phyloP scores from a whole-genome alignment of 2,113 vertebrate genomes.

The Paedocypris sp. region DNA sequence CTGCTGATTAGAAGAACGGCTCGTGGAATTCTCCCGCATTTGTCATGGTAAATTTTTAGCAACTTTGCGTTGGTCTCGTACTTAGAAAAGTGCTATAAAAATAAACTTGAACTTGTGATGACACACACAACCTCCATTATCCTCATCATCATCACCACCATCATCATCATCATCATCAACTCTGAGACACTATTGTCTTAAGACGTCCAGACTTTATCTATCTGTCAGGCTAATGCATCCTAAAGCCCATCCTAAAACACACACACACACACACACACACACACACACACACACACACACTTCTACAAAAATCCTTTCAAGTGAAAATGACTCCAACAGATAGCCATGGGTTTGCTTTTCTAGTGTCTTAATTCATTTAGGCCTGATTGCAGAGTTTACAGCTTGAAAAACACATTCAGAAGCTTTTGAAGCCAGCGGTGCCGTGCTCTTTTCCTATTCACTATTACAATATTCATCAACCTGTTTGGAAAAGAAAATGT shows the following conservation, averaged over 20 bases:
- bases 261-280: not conserved
- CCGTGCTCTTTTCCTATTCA: conserved; percentile 24
- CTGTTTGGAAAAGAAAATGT: too few species aligned
- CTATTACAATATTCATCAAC: too few species aligned
- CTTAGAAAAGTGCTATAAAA: too few species aligned
- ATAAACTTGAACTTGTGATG: too few species aligned
- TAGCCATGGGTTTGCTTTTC: conserved; percentile 23
- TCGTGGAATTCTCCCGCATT: too few species aligned
- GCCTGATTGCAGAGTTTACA: conserved; percentile 16
- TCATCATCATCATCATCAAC: conserved; percentile 19
- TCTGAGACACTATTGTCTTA: not conserved
- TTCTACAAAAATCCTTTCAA: not conserved
- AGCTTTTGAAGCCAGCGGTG: conserved; percentile 39
- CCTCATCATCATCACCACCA: too few species aligned
- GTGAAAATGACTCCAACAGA: not conserved
- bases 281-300: not conserved
- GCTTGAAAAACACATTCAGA: conserved; percentile 50
- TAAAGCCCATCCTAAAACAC: conserved; percentile 3
- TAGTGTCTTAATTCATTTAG: conserved; percentile 6
- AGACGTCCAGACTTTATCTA: conserved; percentile 4
- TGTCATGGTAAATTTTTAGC: too few species aligned
- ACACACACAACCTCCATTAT: too few species aligned
- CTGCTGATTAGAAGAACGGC: too few species aligned
- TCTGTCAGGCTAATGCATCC: not conserved
- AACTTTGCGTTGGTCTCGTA: too few species aligned